Base-by-base conservation (phyloP, 2,797 vertebrate genomes). In the Chrysocyon brachyurus region DNA sequence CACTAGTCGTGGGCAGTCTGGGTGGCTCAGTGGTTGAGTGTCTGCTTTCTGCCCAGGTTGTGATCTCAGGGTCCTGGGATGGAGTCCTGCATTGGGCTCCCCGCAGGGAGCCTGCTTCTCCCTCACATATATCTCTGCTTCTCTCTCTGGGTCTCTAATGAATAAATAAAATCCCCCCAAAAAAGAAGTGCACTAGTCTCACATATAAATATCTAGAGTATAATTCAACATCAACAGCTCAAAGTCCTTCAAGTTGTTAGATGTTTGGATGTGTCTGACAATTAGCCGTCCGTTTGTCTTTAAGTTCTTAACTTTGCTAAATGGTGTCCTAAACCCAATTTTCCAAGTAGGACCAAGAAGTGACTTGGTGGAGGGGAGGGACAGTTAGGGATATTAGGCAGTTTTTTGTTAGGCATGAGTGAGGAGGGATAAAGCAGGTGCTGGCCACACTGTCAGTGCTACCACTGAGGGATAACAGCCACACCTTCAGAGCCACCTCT, bases 191-290 rank as follows among this genome's bases (percentile, higher is more conserved):
- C 12, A 73, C 9, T 21, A 75, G 54, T 46, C 40, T 81, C 19
- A 57, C 11, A 68, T 63, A 54, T 26, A 40, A 87, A 86, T 83
- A 21, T 96, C n/a, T 66, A 87, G 4, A 64, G 61, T 82, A 86
- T 72, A 85, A 68, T 87, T 92, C 52, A 87, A 57, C 86, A 84
- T 40, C 6, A 26, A 90, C 7, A 70, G 59, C 16, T 95, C 46
- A 87, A 77, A 94, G 33, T 81, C 28, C 57, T 81, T 81, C 31
- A n/a, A 14, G 49, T 24, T 87, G 46, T 49, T 63, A 6, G 22
- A 52, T 70, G n/a, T 56, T 46, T 68, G 8, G 22, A 52, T 75
- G 28, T 52, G 22, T 40, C 81, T 94, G 78, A 6, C 19, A 81
- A 75, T n/a, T 88, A 79, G 36, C 33, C 33, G 28, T 57, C 49